Conservation (phyloP, 2,888 invertebrate genomes). For the Polymixis lichenea region DNA sequence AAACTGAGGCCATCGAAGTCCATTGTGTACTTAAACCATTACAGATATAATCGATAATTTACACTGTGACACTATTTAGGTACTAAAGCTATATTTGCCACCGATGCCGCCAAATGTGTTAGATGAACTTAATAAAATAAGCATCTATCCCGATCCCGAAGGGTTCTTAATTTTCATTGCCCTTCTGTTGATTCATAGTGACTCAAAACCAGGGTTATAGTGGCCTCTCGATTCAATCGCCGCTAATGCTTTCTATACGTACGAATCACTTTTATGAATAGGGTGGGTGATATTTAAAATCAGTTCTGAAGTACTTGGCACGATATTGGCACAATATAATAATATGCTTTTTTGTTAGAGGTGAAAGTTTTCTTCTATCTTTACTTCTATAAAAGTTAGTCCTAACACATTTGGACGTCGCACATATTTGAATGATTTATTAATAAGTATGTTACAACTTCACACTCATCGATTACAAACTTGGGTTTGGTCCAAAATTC, state of each 20-base stretch:
- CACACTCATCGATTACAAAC: slow-evolving; percentile 35
- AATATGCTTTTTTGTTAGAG: background rate
- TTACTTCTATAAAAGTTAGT: background rate
- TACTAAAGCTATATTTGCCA: slow-evolving; percentile 32
- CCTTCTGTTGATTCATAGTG: background rate
- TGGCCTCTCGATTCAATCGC: background rate
- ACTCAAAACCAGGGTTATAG: background rate
- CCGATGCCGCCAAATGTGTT: slow-evolving; percentile 34
- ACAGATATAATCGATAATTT: slow-evolving; percentile 8
- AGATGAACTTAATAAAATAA: slow-evolving; percentile 6
- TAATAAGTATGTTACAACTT: slow-evolving; percentile 36
- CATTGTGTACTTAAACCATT: slow-evolving; percentile 28
- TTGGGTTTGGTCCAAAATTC: slow-evolving; percentile 63
- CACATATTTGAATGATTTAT: slow-evolving; percentile 31
- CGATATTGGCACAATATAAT: background rate
- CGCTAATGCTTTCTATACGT: background rate
- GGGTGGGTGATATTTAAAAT: background rate
- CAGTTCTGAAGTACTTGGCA: slow-evolving; percentile 18
- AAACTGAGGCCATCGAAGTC: background rate
- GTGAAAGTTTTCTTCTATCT: background rate
- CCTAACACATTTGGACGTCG: slow-evolving; percentile 30
- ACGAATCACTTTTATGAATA: background rate
- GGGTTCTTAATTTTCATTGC: background rate
- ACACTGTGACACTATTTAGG: slow-evolving; percentile 36
- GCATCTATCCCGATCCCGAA: background rate